Evolutionary conservation across 1,140 invertebrate species (phyloP).

Genomic region (Phortica variegata): DNA sequence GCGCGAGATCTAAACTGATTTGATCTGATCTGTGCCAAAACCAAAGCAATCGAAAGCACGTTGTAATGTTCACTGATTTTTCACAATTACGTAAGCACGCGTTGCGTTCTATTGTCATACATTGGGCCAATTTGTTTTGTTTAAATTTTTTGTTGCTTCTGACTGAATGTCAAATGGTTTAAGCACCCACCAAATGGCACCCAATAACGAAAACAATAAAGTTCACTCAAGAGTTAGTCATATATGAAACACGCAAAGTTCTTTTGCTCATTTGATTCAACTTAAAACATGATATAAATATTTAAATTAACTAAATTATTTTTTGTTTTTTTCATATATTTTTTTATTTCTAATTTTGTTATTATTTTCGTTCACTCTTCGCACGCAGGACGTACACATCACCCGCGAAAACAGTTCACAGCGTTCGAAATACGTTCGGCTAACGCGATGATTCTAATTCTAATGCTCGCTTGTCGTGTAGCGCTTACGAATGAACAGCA

Average conservation of each 20-base stretch:
- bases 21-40: not conserved
- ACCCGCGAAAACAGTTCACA: constrained; percentile 26
- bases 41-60: constrained; percentile 9
- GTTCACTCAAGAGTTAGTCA: no score
- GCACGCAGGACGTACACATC: constrained; percentile 17
- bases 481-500: constrained; percentile 33
- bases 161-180: constrained; percentile 32
- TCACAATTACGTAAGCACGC: constrained; percentile 34
- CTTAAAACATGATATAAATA: no score
- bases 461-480: constrained; percentile 22
- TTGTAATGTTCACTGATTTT: constrained; percentile 17
- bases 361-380: no score
- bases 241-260: no score
- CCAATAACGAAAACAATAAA: no score
- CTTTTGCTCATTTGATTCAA: no score
- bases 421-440: no score
- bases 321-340: no score
- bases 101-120: constrained; percentile 1
- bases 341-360: no score
- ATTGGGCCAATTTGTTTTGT: constrained; percentile 2
- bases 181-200: constrained; percentile 12
- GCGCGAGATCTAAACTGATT: no score
- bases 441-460: constrained; percentile 35
- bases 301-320: no score
- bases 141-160: constrained; percentile 12